Conservation (phyloP, 2,888 invertebrate species). For the Argynnis bischoffii region DNA sequence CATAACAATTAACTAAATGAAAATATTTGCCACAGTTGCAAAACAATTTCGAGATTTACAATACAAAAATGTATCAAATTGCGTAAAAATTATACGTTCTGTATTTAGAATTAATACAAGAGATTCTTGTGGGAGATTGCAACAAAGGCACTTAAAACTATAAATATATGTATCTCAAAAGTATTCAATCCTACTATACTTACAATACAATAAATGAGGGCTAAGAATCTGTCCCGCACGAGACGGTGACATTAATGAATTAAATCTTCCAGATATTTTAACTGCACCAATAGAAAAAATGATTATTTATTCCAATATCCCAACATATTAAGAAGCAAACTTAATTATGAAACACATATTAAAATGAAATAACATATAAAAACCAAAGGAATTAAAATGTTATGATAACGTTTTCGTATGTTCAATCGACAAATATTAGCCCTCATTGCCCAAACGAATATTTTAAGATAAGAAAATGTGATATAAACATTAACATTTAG, state of each 20-base stretch:
- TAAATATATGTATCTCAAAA: conserved; percentile 48
- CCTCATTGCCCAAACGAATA: conserved; percentile 42
- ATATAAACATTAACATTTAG: conserved; percentile 76
- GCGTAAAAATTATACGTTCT: conserved; percentile 10
- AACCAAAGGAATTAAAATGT: background rate
- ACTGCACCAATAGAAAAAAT: conserved; percentile 1
- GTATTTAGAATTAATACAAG: conserved; percentile 43
- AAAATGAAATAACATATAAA: conserved; percentile 1
- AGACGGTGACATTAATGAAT: background rate
- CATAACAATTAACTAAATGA: conserved; percentile 50
- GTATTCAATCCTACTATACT: conserved; percentile 46
- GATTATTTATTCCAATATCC: background rate
- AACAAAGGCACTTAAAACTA: conserved; percentile 59
- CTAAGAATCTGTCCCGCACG: background rate
- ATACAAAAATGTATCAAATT: conserved; percentile 4
- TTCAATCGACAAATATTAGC: conserved; percentile 9
- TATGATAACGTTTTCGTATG: background rate
- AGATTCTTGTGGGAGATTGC: conserved; percentile 74
- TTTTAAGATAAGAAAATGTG: conserved; percentile 45
- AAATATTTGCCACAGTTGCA: conserved; percentile 43
- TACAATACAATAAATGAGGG: conserved; percentile 41
- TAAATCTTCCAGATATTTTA: conserved; percentile 1
- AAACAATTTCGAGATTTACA: conserved; percentile 29
- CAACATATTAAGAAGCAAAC: background rate
- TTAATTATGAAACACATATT: background rate